Evolutionary conservation across 2,113 vertebrate genomes (phyloP).

Genomic region (Neomonachus schauinslandi): DNA sequence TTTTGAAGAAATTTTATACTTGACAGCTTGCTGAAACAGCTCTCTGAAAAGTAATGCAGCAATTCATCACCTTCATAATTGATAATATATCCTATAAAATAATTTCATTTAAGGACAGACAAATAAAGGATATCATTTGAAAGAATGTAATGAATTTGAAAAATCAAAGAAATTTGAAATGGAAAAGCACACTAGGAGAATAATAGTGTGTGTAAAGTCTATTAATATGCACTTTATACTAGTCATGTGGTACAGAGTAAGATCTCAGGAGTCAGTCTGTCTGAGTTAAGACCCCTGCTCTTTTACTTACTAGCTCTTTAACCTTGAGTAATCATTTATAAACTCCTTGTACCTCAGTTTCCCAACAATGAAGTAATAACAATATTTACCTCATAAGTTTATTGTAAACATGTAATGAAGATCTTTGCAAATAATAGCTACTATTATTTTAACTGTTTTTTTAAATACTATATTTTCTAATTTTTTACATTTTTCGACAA

Average conservation of each 20-base stretch:
- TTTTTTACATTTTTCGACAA: not conserved
- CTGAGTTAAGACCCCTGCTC: not conserved
- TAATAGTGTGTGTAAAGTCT: not conserved
- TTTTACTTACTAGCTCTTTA: not conserved
- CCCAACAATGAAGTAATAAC: not conserved
- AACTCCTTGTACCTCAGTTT: not conserved
- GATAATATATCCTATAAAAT: conserved; percentile 75
- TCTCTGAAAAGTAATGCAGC: conserved; percentile 75
- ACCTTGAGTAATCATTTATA: not conserved
- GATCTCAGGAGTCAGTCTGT: not conserved
- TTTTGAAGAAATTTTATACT: conserved; percentile 75
- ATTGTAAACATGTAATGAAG: not conserved
- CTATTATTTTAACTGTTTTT: not conserved
- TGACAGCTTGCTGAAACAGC: conserved; percentile 76
- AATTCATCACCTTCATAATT: conserved; percentile 81
- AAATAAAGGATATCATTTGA: conserved; percentile 72
- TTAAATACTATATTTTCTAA: not conserved
- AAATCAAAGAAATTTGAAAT: conserved; percentile 51
- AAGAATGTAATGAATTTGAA: conserved; percentile 71
- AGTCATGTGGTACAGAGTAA: not conserved
- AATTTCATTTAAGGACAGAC: conserved; percentile 76
- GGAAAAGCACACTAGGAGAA: not conserved
- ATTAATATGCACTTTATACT: not conserved
- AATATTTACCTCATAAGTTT: not conserved
- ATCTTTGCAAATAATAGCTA: not conserved